Evolutionary conservation across 2,888 invertebrate genomes (phyloP), one percentile per base, ranked within the genome.

Genomic region (Tiliacea citrago): DNA sequence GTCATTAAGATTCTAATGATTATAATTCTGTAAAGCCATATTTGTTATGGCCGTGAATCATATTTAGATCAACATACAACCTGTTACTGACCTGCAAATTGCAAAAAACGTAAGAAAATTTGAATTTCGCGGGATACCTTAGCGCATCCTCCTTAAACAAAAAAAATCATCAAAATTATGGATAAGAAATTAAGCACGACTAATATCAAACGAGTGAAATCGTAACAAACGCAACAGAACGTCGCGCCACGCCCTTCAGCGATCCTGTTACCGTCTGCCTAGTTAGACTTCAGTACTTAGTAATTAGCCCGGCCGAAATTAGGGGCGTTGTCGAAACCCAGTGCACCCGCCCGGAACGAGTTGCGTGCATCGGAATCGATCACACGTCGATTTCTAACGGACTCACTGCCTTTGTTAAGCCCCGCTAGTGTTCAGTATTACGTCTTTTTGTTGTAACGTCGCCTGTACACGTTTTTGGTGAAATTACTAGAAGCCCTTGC

Each of bases 321-420:
- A 68, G 69, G 84, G 78, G 84, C 69, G 76, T 69, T 63, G 79
- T 77, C 76, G 75, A 75, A 74, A 74, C 62, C 49, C 45, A 45
- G 75, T 75, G 85, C 84, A 84, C 42, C 67, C 61, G 69, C 6
- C 73, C 79, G 86, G 45, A 45, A 65, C 66, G 75, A 29, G 74
- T 77, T 77, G 85, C 86, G 85, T 85, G 87, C 85, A 86, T 16
- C 60, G 49, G 66, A 74, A 79, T 77, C 74, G 72, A 79, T 81
- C 72, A 58, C 71, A 63, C 72, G 69, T 77, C 77, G 81, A 85
- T 87, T 85, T 87, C 79, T 82, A 84, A 75, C 75, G 49, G 42
- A 62, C 35, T 18, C 58, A 12, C 55, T 51, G 51, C n/a, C 51
- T 75, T 77, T 73, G 82, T 66, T n/a, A n/a, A 51, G 6, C n/a